phyloP scores from a whole-genome alignment of 2,113 vertebrate genomes.

The Megaleporinus macrocephalus region DNA sequence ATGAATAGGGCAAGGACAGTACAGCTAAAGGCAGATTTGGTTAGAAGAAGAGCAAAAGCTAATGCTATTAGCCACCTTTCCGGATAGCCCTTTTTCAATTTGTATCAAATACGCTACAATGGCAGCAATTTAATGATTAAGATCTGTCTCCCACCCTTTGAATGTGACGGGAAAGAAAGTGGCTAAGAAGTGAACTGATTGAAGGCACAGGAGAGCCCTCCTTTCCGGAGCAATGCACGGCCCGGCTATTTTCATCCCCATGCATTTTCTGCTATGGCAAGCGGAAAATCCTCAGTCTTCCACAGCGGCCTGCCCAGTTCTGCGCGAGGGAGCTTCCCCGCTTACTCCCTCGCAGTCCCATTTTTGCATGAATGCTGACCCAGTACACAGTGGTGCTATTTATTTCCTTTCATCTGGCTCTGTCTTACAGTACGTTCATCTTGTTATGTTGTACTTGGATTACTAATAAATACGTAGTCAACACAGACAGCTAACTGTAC shows the following conservation, averaged over 20 bases:
- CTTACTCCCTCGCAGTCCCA: background rate
- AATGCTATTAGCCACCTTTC: background rate
- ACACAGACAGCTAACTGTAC: background rate
- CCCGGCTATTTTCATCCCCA: conserved; percentile 22
- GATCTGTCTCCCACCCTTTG: conserved; percentile 11
- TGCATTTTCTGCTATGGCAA: conserved; percentile 52
- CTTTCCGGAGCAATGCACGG: background rate
- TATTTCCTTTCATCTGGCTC: background rate
- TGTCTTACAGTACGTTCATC: background rate
- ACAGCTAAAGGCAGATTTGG: background rate
- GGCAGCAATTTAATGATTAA: conserved; percentile 36
- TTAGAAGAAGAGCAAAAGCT: background rate
- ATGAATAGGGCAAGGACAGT: background rate
- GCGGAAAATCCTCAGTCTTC: conserved; percentile 37
- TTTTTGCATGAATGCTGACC: conserved; percentile 5
- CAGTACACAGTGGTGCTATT: background rate
- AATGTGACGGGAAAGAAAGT: conserved; percentile 17
- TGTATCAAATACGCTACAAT: conserved; percentile 2
- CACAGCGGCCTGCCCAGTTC: conserved; percentile 5
- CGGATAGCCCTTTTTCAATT: background rate
- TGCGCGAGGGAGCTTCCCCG: background rate
- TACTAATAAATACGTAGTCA: background rate
- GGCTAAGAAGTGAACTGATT: conserved; percentile 34
- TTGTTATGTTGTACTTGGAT: background rate
- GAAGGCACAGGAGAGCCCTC: background rate